Evolutionary conservation across 2,113 vertebrate species (phyloP).

Genomic region (Tragelaphus scriptus): DNA sequence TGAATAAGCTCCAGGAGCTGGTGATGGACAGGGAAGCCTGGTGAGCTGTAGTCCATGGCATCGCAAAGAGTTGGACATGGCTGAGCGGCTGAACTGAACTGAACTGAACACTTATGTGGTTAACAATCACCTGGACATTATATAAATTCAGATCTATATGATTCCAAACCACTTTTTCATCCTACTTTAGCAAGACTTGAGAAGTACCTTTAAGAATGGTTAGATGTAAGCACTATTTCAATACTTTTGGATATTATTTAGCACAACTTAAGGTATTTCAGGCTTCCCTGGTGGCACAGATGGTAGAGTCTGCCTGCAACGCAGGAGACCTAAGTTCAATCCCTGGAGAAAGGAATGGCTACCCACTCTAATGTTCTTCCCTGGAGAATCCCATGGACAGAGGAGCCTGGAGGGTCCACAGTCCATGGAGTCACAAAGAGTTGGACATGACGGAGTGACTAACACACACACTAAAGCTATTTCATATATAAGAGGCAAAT

Average conservation of each 20-base stretch:
- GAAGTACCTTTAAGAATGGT: not conserved
- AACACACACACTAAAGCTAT: not conserved
- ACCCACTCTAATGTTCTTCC: not conserved
- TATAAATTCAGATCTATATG: not conserved
- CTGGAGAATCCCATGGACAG: not conserved
- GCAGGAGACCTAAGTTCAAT: not conserved
- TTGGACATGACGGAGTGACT: not conserved
- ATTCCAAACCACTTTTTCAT: not conserved
- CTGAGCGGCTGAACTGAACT: not conserved
- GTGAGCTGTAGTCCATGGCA: not conserved
- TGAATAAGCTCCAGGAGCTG: not conserved
- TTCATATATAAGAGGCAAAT: not conserved
- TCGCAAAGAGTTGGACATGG: fast-evolving
- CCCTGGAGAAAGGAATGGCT: not conserved
- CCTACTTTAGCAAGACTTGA: not conserved
- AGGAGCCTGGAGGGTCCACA: not conserved
- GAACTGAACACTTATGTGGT: not conserved
- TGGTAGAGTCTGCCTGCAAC: not conserved
- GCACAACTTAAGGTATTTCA: not conserved
- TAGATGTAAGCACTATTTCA: not conserved
- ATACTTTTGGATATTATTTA: not conserved
- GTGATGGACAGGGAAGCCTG: not conserved
- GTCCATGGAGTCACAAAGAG: not conserved
- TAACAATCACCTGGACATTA: not conserved
- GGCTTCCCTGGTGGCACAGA: not conserved